Base-by-base conservation (phyloP, 2,797 vertebrate genomes). In the Limnodromus scolopaceus region DNA sequence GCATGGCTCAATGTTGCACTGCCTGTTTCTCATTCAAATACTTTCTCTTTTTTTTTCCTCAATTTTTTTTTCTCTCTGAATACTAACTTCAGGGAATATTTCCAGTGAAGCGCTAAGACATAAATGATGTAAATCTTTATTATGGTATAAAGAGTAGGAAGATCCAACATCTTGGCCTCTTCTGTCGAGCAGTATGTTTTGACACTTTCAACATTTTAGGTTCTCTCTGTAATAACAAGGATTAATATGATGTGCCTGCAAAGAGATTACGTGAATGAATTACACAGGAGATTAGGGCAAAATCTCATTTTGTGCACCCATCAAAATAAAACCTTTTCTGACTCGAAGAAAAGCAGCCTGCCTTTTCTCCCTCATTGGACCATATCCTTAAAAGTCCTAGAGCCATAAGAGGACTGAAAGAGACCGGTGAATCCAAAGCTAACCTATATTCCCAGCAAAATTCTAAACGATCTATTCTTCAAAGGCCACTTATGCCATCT, bases 241-340 rank as follows among this genome's bases (percentile, higher is more conserved):
- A 97, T 97, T 97, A 97, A 87, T 77, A 53, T 64, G 57, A 96
- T 89, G 70, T 91, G 85, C 92, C 85, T 74, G 87, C 54, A 69
- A 74, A 95, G 78, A 95, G 92, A 97, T 97, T 96, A 94, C 1
- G 5, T 94, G 87, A 96, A 87, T 55, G 75, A 96, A 96, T 97
- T 96, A 89, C 92, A 84, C 1, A 4, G 71, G 74, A 82, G 96
- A 97, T 97, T 96, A 97, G 63, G 49, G 36, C 32, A 22, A 94
- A 90, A 94, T 96, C 93, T 95, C 83, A 80, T 97, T 96, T 86
- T 2, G 30, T 38, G 20, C 12, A 9, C 36, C 48, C 91, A 96
- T 96, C 93, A 96, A 84, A 94, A 94, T 86, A 95, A 95, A 97
- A 77, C 60, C 89, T 93, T 89, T 79, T 46, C 69, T 8, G 9